Percentiles rank a stretch among this genome's conserved stretches.
These are phyloP conservation scores for Lonchura striata DNA, from an alignment of 2,113 vertebrate species.

Conservation along the genomic window DNA sequence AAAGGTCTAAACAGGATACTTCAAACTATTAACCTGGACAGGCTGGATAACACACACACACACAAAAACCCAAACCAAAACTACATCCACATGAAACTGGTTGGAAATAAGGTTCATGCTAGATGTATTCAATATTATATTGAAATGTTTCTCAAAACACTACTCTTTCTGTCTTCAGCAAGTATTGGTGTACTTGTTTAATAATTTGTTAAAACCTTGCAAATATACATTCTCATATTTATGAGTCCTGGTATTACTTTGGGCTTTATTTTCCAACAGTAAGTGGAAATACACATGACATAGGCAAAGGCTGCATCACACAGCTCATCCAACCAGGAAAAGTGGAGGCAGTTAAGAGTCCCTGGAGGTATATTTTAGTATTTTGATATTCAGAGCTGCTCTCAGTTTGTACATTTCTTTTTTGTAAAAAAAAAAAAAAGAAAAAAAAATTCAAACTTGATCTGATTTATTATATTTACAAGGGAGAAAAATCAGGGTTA, in stretches of 20 bases:
- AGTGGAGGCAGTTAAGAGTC: neutral
- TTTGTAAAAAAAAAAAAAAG: neutral
- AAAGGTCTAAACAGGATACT: neutral
- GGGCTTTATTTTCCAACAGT: neutral
- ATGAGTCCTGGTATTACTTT: neutral
- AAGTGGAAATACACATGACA: neutral
- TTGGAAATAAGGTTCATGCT: neutral
- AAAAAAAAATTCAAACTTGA: neutral
- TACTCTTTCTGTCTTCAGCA: neutral
- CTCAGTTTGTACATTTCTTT: neutral
- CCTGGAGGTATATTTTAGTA: neutral
- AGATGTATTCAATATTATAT: neutral
- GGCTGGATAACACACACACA: neutral
- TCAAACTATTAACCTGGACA: neutral
- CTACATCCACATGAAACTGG: neutral
- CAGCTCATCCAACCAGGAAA: neutral
- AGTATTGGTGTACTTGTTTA: neutral
- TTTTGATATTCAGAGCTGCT: neutral
- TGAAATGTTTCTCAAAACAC: neutral
- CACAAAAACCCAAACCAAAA: neutral
- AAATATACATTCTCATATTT: neutral
- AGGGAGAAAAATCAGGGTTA: neutral
- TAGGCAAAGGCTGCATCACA: neutral
- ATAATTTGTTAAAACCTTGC: neutral
- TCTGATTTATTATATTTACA: constrained; percentile 11